Evolutionary conservation across 2,888 invertebrate genomes (phyloP), one percentile per base, ranked within the genome.

Genomic region (Cephus pygmeus): DNA sequence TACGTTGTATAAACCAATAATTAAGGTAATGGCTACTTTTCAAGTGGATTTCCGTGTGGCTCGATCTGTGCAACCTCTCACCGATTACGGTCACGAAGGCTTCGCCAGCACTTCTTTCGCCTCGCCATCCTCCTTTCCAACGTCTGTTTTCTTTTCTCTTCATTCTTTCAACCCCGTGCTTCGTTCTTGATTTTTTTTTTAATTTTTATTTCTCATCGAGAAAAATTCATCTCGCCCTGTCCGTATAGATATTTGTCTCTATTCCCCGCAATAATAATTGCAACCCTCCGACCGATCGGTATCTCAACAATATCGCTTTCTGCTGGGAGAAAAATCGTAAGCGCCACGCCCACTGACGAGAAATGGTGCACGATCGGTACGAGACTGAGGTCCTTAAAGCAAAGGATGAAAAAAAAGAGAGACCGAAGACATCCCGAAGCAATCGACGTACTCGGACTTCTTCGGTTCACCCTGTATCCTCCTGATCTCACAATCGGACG

Each of bases 21-120:
- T 91, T 90, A 90, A 89, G 87, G 88, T 91, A 91, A 91, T 90
- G 90, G 88, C 88, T 90, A 90, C 90, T 90, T 90, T 90, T 90
- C 90, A 89, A 90, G 88, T 88, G 86, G 87, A 88, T 90, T 90
- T 90, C 90, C 90, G 89, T 89, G 88, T 88, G 88, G 86, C 86
- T 88, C 85, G 88, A 88, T 85, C 85, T 85, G 82, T 81, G 82
- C 83, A 82, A 82, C 82, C 81, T 85, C 85, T 83, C 83, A 77
- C 83, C 89, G 86, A 88, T 90, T 90, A 90, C 86, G 85, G 87
- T 88, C 89, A 90, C 89, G 89, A 89, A 89, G 85, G 82, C 83
- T 83, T 74, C 77, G 73, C 73, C 71, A 2, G 56, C 2, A 56
- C 9, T 56, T 56, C 23, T 56, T 56, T 56, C 56, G 23, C 2